Percentiles rank a stretch among this genome's conserved stretches.
Conservation (phyloP, 1,140 invertebrate genomes). For the Ruditapes philippinarum region DNA sequence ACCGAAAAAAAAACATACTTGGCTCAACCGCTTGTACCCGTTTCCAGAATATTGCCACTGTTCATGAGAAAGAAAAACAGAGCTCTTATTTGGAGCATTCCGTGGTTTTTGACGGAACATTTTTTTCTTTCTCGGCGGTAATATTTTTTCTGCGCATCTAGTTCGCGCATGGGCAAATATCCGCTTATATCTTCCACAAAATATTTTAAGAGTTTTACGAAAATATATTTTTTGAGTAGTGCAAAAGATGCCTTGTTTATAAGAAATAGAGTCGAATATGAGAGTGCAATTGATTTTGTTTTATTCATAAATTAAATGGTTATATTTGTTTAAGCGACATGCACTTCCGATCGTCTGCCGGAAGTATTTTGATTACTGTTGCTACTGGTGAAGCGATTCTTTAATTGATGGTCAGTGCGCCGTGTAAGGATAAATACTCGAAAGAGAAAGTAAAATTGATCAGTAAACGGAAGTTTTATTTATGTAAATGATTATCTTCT, state of each 20-base stretch:
- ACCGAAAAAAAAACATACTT: conserved; percentile 67
- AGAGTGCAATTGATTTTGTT: too few species aligned
- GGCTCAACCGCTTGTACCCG: conserved; percentile 74
- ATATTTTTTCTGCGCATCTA: conserved; percentile 65
- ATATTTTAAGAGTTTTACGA: background rate
- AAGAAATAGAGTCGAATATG: too few species aligned
- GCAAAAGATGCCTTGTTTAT: background rate
- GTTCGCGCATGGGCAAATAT: conserved; percentile 26
- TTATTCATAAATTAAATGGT: too few species aligned
- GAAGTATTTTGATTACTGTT: conserved; percentile 12
- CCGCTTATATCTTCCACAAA: conserved; percentile 52
- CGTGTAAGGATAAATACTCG: background rate
- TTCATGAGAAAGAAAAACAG: conserved; percentile 77
- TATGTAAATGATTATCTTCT: background rate
- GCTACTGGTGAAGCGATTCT: conserved; percentile 43
- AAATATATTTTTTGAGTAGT: too few species aligned
- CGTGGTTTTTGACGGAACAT: conserved; percentile 72
- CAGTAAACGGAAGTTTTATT: background rate
- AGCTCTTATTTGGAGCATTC: conserved; percentile 72
- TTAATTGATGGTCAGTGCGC: background rate
- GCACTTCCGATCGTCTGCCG: conserved; percentile 47
- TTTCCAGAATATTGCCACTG: conserved; percentile 80
- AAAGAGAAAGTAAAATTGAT: conserved; percentile 43
- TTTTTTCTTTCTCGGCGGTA: conserved; percentile 59
- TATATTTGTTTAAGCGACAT: conserved; percentile 27